Conservation (phyloP, 2,888 invertebrate species). For the Lasius platythorax region DNA sequence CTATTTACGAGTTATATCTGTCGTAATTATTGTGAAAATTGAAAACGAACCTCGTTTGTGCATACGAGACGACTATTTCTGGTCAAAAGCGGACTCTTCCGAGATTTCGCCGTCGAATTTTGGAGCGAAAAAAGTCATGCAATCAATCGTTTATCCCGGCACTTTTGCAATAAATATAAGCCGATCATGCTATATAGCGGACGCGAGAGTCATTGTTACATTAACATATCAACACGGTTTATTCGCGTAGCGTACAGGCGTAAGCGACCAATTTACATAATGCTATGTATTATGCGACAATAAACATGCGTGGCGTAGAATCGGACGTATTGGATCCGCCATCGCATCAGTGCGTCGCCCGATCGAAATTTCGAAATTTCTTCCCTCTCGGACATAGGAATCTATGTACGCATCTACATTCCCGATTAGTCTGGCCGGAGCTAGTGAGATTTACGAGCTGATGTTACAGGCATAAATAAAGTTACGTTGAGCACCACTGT, state of each 20-base stretch:
- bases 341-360: slow-evolving; percentile 56
- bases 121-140: not conserved
- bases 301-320: slow-evolving; percentile 71
- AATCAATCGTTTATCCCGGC: not conserved
- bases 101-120: not conserved
- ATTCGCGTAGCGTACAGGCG: slow-evolving; percentile 68
- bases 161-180: slow-evolving; percentile 32
- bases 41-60: not conserved
- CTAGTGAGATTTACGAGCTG: slow-evolving; percentile 66
- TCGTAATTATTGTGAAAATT: not conserved
- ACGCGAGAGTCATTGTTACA: slow-evolving; percentile 59
- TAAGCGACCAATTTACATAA: slow-evolving; percentile 75
- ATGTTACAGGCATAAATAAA: slow-evolving; percentile 62
- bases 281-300: slow-evolving; percentile 77
- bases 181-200: slow-evolving; percentile 5
- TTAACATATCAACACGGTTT: slow-evolving; percentile 65
- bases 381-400: slow-evolving; percentile 61
- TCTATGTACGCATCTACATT: slow-evolving; percentile 68
- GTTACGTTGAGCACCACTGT: slow-evolving; percentile 67
- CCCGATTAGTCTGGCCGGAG: slow-evolving; percentile 59
- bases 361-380: slow-evolving; percentile 72
- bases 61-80: not conserved
- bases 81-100: not conserved
- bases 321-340: slow-evolving; percentile 59
- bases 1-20: not conserved